A percentile compares a stretch with the other conserved stretches of the same genome.
Evolutionary conservation across 2,888 invertebrate species (phyloP).

Genomic region (Sphaerophoria rueppellii): DNA sequence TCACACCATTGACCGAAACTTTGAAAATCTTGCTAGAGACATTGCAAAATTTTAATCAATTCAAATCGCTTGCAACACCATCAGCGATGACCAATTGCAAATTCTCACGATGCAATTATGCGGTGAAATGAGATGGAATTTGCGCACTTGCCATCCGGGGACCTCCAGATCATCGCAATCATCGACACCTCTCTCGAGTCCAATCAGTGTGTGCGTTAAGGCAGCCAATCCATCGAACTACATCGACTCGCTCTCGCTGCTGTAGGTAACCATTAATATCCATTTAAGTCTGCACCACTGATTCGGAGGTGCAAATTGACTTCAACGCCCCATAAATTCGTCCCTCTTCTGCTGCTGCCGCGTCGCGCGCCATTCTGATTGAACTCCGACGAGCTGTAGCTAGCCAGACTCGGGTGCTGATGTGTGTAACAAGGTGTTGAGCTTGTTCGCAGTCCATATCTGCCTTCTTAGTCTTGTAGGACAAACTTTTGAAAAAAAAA

Average conservation of each 20-base stretch:
- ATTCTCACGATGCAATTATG: slow-evolving; percentile 72
- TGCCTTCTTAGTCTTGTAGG: slow-evolving; percentile 39
- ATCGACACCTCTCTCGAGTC: slow-evolving; percentile 54
- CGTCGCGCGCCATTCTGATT: too few species aligned
- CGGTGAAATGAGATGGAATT: slow-evolving; percentile 60
- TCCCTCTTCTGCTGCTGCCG: slow-evolving; percentile 28
- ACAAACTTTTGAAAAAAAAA: slow-evolving; percentile 22
- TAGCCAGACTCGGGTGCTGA: slow-evolving; percentile 35
- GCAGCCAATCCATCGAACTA: slow-evolving; percentile 52
- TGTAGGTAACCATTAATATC: slow-evolving; percentile 73
- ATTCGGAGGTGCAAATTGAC: slow-evolving; percentile 74
- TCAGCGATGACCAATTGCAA: slow-evolving; percentile 52
- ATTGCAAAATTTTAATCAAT: slow-evolving; percentile 63
- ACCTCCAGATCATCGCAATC: slow-evolving; percentile 31
- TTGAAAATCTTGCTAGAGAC: slow-evolving; percentile 19
- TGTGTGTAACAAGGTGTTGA: slow-evolving; percentile 57
- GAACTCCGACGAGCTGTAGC: slow-evolving; percentile 10
- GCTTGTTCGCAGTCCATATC: slow-evolving; percentile 70
- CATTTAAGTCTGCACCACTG: slow-evolving; percentile 72
- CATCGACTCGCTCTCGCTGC: slow-evolving; percentile 39
- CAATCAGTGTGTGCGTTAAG: slow-evolving; percentile 65
- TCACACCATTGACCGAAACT: slow-evolving; percentile 5
- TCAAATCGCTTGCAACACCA: slow-evolving; percentile 43
- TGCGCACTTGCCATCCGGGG: slow-evolving; percentile 25
- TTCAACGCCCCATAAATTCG: slow-evolving; percentile 75